A percentile compares a stretch with the other conserved stretches of the same genome.
These are phyloP conservation scores for Molossus alvarezi DNA, from an alignment of 2,797 vertebrate genomes.

Conservation along the genomic window DNA sequence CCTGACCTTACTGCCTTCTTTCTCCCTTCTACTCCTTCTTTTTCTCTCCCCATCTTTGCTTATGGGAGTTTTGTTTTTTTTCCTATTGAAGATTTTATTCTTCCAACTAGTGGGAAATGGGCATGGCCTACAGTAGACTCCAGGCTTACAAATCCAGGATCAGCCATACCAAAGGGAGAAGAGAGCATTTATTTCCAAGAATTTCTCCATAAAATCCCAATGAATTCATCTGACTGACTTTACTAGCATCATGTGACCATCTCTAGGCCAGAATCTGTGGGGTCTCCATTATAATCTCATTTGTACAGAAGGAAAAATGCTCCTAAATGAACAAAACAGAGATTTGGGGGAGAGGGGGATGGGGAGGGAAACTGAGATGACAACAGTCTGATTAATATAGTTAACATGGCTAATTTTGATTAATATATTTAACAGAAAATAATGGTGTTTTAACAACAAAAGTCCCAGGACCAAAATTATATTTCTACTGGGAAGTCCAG, in stretches of 20 bases:
- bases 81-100: neutral
- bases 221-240: neutral
- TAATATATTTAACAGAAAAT: conserved; percentile 17
- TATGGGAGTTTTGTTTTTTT: neutral
- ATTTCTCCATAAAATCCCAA: neutral
- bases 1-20: neutral
- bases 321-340: neutral
- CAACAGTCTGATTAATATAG: neutral
- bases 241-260: neutral
- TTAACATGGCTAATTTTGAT: conserved; percentile 32
- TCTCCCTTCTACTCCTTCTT: neutral
- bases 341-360: neutral
- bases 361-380: neutral
- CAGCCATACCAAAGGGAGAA: neutral
- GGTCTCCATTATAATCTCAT: neutral
- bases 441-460: neutral
- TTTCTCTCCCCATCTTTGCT: neutral
- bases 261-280: neutral
- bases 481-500: neutral
- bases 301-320: neutral
- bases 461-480: neutral
- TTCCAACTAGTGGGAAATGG: neutral
- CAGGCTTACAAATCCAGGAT: neutral
- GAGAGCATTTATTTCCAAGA: neutral
- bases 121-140: neutral